Evolutionary conservation across 2,797 vertebrate species (phyloP), one percentile per base, ranked within the genome.

Genomic region (Decapterus maruadsi): DNA sequence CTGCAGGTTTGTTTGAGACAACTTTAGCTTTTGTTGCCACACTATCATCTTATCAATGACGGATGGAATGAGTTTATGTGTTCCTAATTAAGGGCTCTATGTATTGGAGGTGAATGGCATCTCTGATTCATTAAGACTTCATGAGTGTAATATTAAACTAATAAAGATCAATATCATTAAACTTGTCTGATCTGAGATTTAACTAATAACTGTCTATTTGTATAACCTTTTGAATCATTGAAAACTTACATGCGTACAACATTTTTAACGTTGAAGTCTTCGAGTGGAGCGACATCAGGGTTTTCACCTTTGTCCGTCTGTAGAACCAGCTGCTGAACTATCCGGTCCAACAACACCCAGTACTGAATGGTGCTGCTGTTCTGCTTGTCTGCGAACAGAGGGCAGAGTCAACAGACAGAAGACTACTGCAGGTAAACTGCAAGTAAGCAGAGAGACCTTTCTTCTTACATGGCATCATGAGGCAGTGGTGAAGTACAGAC

Each of bases 241-340:
- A 26, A 34, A 36, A 36, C 68, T 97, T 86, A 99, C 98, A 97
- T 97, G 83, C 96, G 94, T 48, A 98, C 95, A 0, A 99, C 96
- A 0, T 97, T 98, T 91, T 96, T 98, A 58, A 99, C 96, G 26
- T 98, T 98, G 89, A 99, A 99, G 90, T 99, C 97, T 84, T 98
- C 97, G 87, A 99, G 90, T 2, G 97, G 97, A 8, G 97, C 96
- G 22, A 96, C 94, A 0, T 99, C 97, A 0, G 97, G 97, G 89
- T 99, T 95, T 78, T 98, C 97, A 77, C 97, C 98, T 94, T 97
- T 98, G 91, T 98, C 96, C 56, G 95, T 98, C 82, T 99, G 98
- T 78, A 99, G 96, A 78, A 99, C 97, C 16, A 99, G 96, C 87
- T 99, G 98, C 86, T 99, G 98, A 82, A 99, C 91, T 14, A 99